Evolutionary conservation across 2,888 invertebrate species (phyloP), one percentile per base, ranked within the genome.

Genomic region (Hoplodrina blanda): DNA sequence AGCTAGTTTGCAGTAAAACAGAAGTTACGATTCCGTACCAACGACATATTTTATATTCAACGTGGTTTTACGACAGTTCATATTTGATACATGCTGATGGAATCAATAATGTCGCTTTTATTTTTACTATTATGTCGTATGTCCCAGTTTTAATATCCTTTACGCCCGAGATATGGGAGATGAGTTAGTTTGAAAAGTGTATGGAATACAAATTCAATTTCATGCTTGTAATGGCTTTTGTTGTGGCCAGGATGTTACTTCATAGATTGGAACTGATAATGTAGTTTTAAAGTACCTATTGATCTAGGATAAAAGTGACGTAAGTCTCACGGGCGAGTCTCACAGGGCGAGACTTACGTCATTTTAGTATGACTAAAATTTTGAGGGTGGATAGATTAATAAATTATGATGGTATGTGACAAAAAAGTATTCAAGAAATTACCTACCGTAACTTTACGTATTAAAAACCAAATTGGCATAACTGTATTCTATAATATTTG

Each of bases 21-120:
- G 55, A 60, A 76, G 78, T 78, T 81, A 79, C 68, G 82, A 61
- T 73, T 60, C 79, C 4, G 41, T 66, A 71, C 81, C 78, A 78
- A 73, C 59, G 81, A 82, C 74, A 84, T 82, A 86, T 85, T 86
- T 88, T 89, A 88, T 83, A 82, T 80, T 80, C 83, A 61, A 78
- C 78, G 73, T 84, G 80, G 75, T 80, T 90, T 90, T 90, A 91
- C 81, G 86, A 76, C 70, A 37, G 33, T 56, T 75, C 78, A 73
- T 83, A 81, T 85, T 82, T 80, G 76, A 75, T 76, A 75, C 72
- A 82, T 80, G 83, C 79, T 87, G 83, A 84, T 85, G 84, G 84
- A 88, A 89, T 89, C 90, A 87, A 90, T 91, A 90, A 88, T 77
- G 69, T 76, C 46, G 37, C 68, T 76, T 81, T 80, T 82, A 81